Evolutionary conservation across 2,888 invertebrate species (phyloP).

Genomic region (Geotrupes spiniger): DNA sequence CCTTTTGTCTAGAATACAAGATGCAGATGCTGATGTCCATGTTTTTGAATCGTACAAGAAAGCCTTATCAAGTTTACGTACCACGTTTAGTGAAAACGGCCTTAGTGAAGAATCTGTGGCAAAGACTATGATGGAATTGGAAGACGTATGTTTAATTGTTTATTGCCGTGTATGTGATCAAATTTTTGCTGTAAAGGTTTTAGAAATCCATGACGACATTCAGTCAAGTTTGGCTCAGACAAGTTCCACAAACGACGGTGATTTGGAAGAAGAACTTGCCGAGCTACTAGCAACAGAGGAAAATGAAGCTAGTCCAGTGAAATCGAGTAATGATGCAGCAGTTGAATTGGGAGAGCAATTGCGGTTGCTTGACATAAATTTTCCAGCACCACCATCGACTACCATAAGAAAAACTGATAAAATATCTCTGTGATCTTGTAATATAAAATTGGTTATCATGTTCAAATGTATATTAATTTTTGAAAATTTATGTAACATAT

Average conservation of each 20-base stretch:
- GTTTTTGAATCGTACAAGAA: slow-evolving; percentile 63
- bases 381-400: slow-evolving; percentile 12
- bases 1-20: slow-evolving; percentile 57
- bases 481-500: no score
- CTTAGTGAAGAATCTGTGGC: slow-evolving; percentile 67
- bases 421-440: no score
- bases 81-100: slow-evolving; percentile 60
- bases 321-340: background rate
- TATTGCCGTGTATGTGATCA: slow-evolving; percentile 8
- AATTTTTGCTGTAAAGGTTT: slow-evolving; percentile 56
- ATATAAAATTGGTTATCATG: no score
- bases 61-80: slow-evolving; percentile 67
- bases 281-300: slow-evolving; percentile 53
- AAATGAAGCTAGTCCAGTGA: background rate
- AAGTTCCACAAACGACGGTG: slow-evolving; percentile 57
- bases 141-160: slow-evolving; percentile 55
- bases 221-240: slow-evolving; percentile 54
- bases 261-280: slow-evolving; percentile 65
- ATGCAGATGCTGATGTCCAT: slow-evolving; percentile 56
- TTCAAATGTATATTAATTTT: no score
- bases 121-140: slow-evolving; percentile 70
- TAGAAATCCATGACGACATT: slow-evolving; percentile 59
- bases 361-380: slow-evolving; percentile 4
- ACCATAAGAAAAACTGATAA: no score
- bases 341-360: slow-evolving; percentile 9